These are phyloP conservation scores for Rhagonycha fulva DNA, from an alignment of 2,888 invertebrate genomes.

Conservation along the genomic window DNA sequence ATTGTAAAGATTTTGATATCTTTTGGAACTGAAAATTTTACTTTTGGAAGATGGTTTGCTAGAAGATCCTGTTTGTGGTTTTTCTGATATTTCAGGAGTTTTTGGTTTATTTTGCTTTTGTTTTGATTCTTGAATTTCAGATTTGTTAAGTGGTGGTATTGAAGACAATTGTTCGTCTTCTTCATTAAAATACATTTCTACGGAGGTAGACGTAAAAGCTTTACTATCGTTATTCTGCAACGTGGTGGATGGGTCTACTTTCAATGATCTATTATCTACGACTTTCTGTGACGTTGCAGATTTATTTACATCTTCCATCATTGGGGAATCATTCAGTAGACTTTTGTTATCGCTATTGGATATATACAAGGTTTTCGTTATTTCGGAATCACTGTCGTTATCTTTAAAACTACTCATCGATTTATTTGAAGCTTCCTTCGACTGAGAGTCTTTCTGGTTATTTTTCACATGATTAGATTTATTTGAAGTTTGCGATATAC, in stretches of 20 bases:
- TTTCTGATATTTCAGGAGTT: slow-evolving; percentile 17
- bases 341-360: background rate
- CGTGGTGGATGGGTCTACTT: background rate
- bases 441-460: background rate
- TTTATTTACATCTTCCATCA: background rate
- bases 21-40: slow-evolving; percentile 24
- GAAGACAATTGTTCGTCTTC: background rate
- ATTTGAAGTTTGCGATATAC: no score
- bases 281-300: background rate
- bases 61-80: slow-evolving; percentile 25
- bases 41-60: slow-evolving; percentile 24
- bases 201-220: background rate
- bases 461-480: no score
- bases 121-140: background rate
- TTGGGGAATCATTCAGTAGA: background rate
- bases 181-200: background rate
- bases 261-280: background rate
- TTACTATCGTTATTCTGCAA: background rate
- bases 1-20: background rate
- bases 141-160: background rate
- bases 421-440: background rate
- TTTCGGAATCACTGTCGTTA: background rate
- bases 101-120: background rate
- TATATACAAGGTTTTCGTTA: background rate
- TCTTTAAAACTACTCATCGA: background rate